Conservation (phyloP, 2,888 invertebrate species). For the Apamea epomidion region DNA sequence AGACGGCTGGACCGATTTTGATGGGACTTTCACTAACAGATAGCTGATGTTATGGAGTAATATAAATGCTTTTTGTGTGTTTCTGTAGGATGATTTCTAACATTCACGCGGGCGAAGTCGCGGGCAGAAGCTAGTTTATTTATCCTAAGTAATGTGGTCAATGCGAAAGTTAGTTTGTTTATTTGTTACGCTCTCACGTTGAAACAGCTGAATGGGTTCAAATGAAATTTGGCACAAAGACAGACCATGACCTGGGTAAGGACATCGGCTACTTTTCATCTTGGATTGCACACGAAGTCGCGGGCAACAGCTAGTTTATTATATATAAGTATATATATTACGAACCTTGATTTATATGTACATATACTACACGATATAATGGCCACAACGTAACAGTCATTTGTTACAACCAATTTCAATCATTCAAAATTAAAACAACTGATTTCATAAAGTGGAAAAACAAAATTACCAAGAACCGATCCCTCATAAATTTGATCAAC, state of each 20-base stretch:
- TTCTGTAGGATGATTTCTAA: too few species aligned
- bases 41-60: too few species aligned
- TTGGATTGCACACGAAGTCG: background rate
- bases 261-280: background rate
- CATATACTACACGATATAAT: background rate
- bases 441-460: constrained; percentile 52
- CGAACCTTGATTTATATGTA: background rate
- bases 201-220: too few species aligned
- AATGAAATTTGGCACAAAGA: too few species aligned
- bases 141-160: too few species aligned
- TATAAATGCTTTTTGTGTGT: too few species aligned
- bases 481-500: constrained; percentile 60
- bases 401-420: constrained; percentile 11
- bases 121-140: too few species aligned
- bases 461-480: constrained; percentile 56
- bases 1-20: too few species aligned
- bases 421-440: constrained; percentile 43
- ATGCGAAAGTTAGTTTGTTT: too few species aligned
- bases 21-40: too few species aligned
- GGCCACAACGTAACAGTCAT: background rate
- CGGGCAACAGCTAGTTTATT: background rate
- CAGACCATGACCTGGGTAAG: background rate
- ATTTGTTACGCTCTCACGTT: too few species aligned
- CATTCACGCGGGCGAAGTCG: too few species aligned
- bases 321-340: background rate